Conservation (phyloP, 2,888 invertebrate species). For the Andrena trimmerana region DNA sequence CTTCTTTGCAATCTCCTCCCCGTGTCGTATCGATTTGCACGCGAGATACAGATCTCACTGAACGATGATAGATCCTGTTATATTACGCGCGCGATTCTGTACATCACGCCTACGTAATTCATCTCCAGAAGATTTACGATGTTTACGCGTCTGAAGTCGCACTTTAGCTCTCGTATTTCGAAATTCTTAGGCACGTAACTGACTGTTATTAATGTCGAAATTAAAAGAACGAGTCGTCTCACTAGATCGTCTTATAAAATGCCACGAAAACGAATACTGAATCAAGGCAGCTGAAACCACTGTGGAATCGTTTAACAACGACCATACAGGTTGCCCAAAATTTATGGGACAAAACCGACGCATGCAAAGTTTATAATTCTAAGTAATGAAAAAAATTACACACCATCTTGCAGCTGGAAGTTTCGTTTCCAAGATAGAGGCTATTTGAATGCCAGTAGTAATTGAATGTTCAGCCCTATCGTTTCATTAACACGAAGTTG, state of each 20-base stretch:
- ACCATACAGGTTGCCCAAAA: too few relatives aligned
- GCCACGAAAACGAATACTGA: neutral
- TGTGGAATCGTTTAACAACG: too few relatives aligned
- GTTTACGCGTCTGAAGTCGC: conserved; percentile 22
- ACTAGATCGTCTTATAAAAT: neutral
- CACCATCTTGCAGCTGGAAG: too few relatives aligned
- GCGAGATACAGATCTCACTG: conserved; percentile 13
- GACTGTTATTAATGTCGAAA: conserved; percentile 48
- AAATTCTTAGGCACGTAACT: conserved; percentile 18
- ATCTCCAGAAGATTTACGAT: conserved; percentile 44
- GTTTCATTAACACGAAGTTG: too few relatives aligned
- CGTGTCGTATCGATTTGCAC: conserved; percentile 12
- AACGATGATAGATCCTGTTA: conserved; percentile 4
- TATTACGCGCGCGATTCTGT: conserved; percentile 40
- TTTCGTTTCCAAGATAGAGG: too few relatives aligned
- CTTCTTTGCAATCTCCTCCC: neutral
- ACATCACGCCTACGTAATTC: conserved; percentile 61
- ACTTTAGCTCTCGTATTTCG: conserved; percentile 18
- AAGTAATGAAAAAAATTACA: too few relatives aligned
- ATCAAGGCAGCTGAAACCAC: neutral
- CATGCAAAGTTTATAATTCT: too few relatives aligned
- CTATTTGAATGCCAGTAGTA: too few relatives aligned
- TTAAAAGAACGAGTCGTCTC: conserved; percentile 28
- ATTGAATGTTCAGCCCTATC: too few relatives aligned
- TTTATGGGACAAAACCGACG: too few relatives aligned